Percentiles rank a stretch among this genome's conserved stretches.
phyloP scores from a whole-genome alignment of 2,888 invertebrate species.

The Pyrrhosoma nymphula region DNA sequence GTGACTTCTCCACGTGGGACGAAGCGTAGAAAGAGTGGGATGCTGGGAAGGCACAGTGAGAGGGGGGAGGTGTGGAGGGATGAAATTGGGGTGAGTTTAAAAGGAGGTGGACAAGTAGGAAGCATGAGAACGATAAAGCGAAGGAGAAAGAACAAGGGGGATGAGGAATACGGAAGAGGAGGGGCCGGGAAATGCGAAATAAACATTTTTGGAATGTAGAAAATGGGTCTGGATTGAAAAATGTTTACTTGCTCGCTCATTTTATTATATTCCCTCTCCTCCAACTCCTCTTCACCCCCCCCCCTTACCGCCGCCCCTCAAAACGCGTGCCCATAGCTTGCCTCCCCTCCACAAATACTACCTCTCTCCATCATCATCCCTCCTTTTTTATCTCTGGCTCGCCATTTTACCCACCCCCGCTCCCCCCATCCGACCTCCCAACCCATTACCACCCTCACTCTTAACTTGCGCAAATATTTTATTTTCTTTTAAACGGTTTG shows the following conservation, averaged over 20 bases:
- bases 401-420: background rate
- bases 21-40: background rate
- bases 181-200: background rate
- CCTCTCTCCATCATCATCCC: background rate
- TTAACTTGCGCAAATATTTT: slow-evolving; percentile 22
- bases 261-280: slow-evolving; percentile 40
- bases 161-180: background rate
- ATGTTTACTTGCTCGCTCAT: slow-evolving; percentile 61
- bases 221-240: slow-evolving; percentile 62
- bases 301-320: too few relatives aligned
- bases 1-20: background rate
- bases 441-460: background rate
- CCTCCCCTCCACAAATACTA: background rate
- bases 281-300: too few relatives aligned
- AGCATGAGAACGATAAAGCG: background rate
- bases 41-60: too few relatives aligned
- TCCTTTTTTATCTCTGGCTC: background rate
- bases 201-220: slow-evolving; percentile 21
- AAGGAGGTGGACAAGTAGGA: background rate
- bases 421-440: background rate
- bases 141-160: background rate
- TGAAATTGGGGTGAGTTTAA: background rate
- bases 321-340: background rate
- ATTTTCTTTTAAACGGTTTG: slow-evolving; percentile 57
- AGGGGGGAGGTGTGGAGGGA: background rate